A percentile compares a stretch with the other conserved stretches of the same genome.
Conservation (phyloP, 2,797 vertebrate genomes). For the Sebastes jordani region DNA sequence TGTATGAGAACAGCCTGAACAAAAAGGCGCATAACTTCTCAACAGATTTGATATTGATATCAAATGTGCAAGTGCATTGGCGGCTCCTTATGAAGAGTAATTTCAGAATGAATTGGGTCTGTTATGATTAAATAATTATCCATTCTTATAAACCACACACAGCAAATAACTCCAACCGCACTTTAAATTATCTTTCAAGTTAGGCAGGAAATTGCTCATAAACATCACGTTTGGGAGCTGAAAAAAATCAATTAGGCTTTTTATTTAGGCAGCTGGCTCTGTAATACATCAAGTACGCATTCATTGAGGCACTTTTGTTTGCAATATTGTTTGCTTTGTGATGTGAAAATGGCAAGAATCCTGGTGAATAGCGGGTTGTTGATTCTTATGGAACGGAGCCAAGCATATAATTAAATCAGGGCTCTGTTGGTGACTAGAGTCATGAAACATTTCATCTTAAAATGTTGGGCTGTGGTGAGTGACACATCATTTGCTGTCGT, state of each 20-base stretch:
- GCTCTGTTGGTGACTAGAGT: constrained; percentile 33
- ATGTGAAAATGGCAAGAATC: constrained; percentile 40
- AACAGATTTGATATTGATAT: neutral
- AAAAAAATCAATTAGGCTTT: constrained; percentile 55
- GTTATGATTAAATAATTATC: constrained; percentile 10
- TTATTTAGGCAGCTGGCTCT: constrained; percentile 49
- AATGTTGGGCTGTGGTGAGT: constrained; percentile 1
- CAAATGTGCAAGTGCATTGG: neutral
- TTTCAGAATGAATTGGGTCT: neutral
- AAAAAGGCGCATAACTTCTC: too few relatives aligned
- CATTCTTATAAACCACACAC: constrained; percentile 10
- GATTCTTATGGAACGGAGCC: constrained; percentile 44
- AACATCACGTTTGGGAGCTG: constrained; percentile 40
- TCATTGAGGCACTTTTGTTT: constrained; percentile 43
- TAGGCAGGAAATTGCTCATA: constrained; percentile 41
- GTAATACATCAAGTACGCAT: constrained; percentile 35
- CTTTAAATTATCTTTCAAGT: constrained; percentile 40
- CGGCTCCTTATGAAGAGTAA: neutral
- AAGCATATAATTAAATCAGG: constrained; percentile 59
- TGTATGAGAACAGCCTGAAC: too few relatives aligned
- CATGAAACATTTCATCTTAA: constrained; percentile 41
- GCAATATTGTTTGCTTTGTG: constrained; percentile 49
- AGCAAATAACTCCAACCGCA: constrained; percentile 7
- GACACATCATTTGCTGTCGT: neutral
- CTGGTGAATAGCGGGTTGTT: constrained; percentile 37